Evolutionary conservation across 2,113 vertebrate genomes (phyloP).

Genomic region (Otolemur garnettii): DNA sequence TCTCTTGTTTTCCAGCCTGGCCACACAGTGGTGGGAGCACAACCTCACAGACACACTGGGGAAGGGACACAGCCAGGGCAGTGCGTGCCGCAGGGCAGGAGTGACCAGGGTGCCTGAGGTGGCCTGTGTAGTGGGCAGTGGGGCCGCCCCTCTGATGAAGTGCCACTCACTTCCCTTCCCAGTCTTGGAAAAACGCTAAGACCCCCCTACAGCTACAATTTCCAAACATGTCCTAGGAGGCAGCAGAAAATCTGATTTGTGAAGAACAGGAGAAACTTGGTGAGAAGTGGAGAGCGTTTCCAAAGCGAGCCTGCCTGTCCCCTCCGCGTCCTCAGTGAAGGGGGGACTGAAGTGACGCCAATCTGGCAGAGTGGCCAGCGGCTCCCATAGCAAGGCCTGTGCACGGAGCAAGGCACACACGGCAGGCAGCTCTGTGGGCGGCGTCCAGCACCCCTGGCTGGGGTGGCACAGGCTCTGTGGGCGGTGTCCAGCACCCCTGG

Average conservation of each 20-base stretch:
- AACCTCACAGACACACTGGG: background rate
- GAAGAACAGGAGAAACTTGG: background rate
- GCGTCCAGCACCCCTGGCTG: constrained; percentile 40
- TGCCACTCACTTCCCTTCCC: background rate
- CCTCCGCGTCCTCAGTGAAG: background rate
- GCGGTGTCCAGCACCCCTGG: constrained; percentile 37
- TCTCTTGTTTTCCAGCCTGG: background rate
- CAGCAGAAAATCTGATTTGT: fast-evolving
- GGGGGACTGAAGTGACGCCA: background rate
- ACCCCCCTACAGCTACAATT: background rate
- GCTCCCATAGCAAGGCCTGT: background rate
- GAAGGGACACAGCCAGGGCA: background rate
- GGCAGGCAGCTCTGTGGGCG: too few species aligned
- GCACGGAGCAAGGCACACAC: background rate
- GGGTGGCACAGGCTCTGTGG: background rate
- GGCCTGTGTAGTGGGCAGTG: background rate
- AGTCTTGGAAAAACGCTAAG: background rate
- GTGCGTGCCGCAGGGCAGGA: background rate
- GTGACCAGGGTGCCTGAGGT: background rate
- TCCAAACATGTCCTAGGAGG: fast-evolving
- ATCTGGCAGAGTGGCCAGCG: background rate
- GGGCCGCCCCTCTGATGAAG: background rate
- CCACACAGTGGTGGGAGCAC: background rate
- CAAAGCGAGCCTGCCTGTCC: background rate
- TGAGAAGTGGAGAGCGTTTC: background rate